These are phyloP conservation scores for Sylvia atricapilla DNA, from an alignment of 2,113 vertebrate species.

Conservation along the genomic window DNA sequence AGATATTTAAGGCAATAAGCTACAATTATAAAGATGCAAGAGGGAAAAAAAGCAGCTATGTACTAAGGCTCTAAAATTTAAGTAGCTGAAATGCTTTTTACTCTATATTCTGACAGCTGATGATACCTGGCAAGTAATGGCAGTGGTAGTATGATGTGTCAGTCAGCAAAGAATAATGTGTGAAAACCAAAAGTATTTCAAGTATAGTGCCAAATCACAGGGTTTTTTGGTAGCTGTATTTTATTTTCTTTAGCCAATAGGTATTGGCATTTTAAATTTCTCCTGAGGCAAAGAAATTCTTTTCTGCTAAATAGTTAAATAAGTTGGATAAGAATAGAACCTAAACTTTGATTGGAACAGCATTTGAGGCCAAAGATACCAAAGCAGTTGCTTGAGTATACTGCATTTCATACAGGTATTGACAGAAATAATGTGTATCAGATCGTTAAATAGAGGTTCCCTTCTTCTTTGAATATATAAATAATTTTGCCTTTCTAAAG, in stretches of 20 bases:
- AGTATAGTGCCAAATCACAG: neutral
- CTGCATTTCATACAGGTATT: neutral
- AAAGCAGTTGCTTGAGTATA: neutral
- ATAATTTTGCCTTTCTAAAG: neutral
- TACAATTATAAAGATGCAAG: neutral
- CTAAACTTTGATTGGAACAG: neutral
- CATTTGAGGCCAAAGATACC: neutral
- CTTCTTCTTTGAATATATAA: neutral
- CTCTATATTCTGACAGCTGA: neutral
- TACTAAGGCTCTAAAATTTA: neutral
- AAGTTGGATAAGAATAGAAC: slow-evolving; percentile 17
- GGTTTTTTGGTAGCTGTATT: neutral
- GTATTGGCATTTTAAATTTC: slow-evolving; percentile 20
- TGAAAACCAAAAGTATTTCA: slow-evolving; percentile 7
- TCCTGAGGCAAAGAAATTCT: neutral
- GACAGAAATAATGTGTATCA: neutral
- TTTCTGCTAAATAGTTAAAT: slow-evolving; percentile 32
- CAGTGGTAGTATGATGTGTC: neutral
- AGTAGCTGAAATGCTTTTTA: neutral
- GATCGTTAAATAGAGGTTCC: neutral
- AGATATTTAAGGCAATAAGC: neutral
- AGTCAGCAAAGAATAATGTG: slow-evolving; percentile 10
- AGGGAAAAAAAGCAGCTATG: neutral
- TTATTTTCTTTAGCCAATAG: neutral
- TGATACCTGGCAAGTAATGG: neutral